These are phyloP conservation scores for Melipona beecheii DNA, from an alignment of 2,888 invertebrate genomes.

Conservation along the genomic window DNA sequence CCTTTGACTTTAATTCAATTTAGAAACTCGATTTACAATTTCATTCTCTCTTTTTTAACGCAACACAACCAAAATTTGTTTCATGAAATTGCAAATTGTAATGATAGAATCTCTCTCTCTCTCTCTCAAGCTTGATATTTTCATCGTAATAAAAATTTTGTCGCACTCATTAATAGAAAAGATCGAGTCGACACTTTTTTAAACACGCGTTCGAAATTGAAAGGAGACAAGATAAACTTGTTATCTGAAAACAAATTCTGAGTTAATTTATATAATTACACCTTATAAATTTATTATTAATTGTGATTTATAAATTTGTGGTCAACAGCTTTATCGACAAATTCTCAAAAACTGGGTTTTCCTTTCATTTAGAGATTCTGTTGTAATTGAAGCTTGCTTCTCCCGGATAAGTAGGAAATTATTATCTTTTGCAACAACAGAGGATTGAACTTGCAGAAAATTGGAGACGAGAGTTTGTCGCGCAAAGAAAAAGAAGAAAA, in stretches of 20 bases:
- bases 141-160: not conserved
- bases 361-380: not conserved
- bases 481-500: no score
- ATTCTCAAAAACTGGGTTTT: not conserved
- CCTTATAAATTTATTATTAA: no score
- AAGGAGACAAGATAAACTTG: not conserved
- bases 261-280: no score
- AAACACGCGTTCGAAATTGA: not conserved
- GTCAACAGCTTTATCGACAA: no score
- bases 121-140: not conserved
- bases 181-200: not conserved
- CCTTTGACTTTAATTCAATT: not conserved
- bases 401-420: not conserved
- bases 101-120: no score
- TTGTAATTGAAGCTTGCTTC: not conserved
- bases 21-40: no score
- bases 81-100: not conserved
- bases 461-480: not conserved
- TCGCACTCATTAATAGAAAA: not conserved
- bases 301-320: no score
- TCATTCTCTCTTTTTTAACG: not conserved
- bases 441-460: not conserved
- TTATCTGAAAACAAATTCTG: no score
- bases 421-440: not conserved
- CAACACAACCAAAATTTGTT: not conserved